These are phyloP conservation scores for Datnioides undecimradiatus DNA, from an alignment of 2,113 vertebrate genomes.

Conservation along the genomic window DNA sequence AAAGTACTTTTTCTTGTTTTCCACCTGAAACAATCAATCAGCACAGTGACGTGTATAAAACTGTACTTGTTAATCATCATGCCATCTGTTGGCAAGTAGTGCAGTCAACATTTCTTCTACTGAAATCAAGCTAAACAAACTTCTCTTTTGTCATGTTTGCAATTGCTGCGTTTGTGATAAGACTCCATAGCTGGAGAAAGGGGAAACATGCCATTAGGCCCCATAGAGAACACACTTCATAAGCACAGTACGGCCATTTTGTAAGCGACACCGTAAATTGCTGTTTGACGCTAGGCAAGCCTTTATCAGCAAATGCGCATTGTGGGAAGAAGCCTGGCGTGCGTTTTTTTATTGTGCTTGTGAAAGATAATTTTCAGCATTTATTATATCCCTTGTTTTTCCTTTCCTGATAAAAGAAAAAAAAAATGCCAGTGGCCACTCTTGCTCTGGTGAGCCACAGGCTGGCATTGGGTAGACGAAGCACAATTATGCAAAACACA, in stretches of 20 bases:
- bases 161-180: conserved; percentile 54
- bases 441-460: conserved; percentile 43
- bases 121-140: conserved; percentile 25
- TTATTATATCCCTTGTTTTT: conserved; percentile 39
- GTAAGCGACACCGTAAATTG: conserved; percentile 22
- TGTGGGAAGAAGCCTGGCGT: conserved; percentile 26
- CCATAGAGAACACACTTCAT: conserved; percentile 18
- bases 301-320: conserved; percentile 58
- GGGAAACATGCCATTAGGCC: not conserved
- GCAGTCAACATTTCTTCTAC: not conserved
- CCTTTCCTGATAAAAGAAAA: conserved; percentile 21
- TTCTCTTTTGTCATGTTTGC: not conserved
- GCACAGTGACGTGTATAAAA: not conserved
- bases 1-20: not conserved
- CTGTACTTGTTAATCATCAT: not conserved
- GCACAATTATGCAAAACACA: conserved; percentile 70
- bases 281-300: conserved; percentile 13
- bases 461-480: conserved; percentile 53
- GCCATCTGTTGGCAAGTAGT: not conserved
- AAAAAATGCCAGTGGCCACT: conserved; percentile 44
- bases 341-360: conserved; percentile 29
- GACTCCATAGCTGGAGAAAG: conserved; percentile 33
- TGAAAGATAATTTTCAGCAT: conserved; percentile 59
- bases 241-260: conserved; percentile 30
- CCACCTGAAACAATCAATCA: not conserved